Evolutionary conservation across 2,797 vertebrate species (phyloP).

Genomic region (Pangasius larnaudii): DNA sequence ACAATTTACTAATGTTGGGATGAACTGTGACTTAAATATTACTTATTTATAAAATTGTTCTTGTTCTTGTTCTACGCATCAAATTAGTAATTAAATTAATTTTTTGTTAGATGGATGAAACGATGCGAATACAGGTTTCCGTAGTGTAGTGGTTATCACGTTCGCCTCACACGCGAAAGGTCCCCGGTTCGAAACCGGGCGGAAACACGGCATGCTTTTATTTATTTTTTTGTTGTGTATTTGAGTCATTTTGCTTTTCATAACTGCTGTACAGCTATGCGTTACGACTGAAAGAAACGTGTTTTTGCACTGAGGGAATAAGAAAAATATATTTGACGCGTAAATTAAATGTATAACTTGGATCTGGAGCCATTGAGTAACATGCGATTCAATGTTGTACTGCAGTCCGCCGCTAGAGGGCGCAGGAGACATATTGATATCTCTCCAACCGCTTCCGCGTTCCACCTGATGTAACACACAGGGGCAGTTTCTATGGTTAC

Average conservation of each 20-base stretch:
- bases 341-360: neutral
- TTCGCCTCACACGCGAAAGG: constrained; percentile 46
- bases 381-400: neutral
- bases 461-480: neutral
- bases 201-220: too few relatives aligned
- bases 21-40: neutral
- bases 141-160: constrained; percentile 53
- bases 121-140: fast-evolving
- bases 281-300: neutral
- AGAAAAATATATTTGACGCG: neutral
- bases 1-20: neutral
- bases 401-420: neutral
- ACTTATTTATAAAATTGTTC: neutral
- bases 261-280: too few relatives aligned
- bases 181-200: constrained; percentile 56
- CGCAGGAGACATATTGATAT: neutral
- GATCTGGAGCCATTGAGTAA: neutral
- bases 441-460: neutral
- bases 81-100: too few relatives aligned
- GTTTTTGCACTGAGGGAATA: neutral
- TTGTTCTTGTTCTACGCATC: too few relatives aligned
- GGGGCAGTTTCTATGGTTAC: too few relatives aligned
- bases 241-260: neutral
- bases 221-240: neutral
- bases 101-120: too few relatives aligned